Evolutionary conservation across 2,888 invertebrate species (phyloP).

Genomic region (Drosophila paramelanica): DNA sequence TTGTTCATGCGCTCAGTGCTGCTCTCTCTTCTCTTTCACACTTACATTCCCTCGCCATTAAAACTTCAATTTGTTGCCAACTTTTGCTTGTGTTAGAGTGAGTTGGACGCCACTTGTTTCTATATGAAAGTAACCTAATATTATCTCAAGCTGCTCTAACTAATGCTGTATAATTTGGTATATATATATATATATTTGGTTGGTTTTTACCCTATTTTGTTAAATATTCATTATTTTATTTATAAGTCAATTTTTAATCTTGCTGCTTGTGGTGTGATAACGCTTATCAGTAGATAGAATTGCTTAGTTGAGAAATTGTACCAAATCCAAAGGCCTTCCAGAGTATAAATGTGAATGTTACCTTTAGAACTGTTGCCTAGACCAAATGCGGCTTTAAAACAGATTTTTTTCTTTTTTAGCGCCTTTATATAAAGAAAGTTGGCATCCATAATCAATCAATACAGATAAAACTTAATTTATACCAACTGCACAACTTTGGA

Average conservation of each 20-base stretch:
- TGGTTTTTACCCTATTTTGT: background rate
- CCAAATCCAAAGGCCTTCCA: conserved; percentile 23
- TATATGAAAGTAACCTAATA: background rate
- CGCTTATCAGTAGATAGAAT: conserved; percentile 4
- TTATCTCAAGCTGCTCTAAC: background rate
- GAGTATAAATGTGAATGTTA: background rate
- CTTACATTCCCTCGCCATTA: background rate
- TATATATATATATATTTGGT: background rate
- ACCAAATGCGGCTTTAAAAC: background rate
- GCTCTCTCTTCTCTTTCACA: background rate
- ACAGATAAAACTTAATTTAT: background rate
- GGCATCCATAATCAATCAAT: background rate
- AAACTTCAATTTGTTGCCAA: background rate
- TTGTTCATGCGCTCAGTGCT: conserved; percentile 4
- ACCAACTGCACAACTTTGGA: conserved; percentile 1
- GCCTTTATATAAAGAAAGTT: background rate
- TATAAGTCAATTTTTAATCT: conserved; percentile 37
- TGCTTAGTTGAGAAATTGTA: conserved; percentile 1
- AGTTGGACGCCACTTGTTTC: background rate
- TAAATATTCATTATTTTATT: background rate
- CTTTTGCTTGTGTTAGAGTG: background rate
- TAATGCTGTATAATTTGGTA: background rate
- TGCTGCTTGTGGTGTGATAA: conserved; percentile 35
- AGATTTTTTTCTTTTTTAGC: conserved; percentile 2
- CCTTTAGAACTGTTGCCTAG: background rate